Conservation (phyloP, 2,113 vertebrate genomes). For the Globicephala melas region DNA sequence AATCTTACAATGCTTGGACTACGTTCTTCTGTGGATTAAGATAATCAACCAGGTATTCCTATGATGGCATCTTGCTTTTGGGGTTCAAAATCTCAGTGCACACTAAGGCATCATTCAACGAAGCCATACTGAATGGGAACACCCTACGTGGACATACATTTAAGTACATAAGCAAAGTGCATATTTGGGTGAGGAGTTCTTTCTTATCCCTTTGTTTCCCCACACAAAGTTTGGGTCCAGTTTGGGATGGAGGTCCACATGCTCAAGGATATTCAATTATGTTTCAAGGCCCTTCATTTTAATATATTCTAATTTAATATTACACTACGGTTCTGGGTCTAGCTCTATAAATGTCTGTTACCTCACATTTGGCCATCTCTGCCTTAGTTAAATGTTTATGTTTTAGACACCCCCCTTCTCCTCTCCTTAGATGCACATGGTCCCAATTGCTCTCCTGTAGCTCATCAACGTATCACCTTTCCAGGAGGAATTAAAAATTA, state of each 20-base stretch:
- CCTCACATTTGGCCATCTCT: background rate
- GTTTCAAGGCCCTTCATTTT: background rate
- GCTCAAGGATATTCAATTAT: background rate
- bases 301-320: background rate
- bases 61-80: background rate
- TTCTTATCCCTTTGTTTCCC: background rate
- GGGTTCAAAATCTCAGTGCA: background rate
- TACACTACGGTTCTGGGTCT: background rate
- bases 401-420: background rate
- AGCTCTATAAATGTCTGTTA: background rate
- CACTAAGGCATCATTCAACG: background rate
- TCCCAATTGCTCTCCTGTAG: background rate
- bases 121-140: background rate
- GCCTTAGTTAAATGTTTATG: background rate
- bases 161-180: background rate
- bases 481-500: constrained; percentile 1
- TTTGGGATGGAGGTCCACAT: background rate
- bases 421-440: background rate
- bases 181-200: background rate
- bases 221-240: background rate
- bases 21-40: background rate
- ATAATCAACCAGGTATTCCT: background rate
- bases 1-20: background rate
- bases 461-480: background rate
- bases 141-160: background rate